Evolutionary conservation across 1,140 invertebrate genomes (phyloP).

Genomic region (Muscidifurax raptorellus): DNA sequence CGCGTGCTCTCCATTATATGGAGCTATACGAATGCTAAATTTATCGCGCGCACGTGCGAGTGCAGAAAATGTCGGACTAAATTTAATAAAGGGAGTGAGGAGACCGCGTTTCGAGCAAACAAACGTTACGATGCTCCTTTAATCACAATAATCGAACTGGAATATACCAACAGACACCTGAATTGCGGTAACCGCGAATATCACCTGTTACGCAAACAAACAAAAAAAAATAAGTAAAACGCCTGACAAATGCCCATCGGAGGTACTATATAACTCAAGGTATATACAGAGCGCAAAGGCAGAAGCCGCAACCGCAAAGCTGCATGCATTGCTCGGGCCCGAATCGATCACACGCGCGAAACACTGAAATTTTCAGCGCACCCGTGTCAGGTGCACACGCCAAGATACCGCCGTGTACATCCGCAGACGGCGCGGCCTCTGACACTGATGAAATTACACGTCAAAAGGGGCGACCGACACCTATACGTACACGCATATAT

Average conservation of each 20-base stretch:
- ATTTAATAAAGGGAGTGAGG: background rate
- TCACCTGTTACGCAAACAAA: background rate
- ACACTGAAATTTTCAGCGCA: background rate
- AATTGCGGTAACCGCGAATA: too few species aligned
- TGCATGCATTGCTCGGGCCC: background rate
- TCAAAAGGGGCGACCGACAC: background rate
- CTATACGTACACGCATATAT: background rate
- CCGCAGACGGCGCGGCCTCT: background rate
- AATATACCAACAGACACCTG: background rate
- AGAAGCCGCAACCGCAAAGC: background rate
- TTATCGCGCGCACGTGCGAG: background rate
- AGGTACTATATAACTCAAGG: background rate
- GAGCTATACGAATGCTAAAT: background rate
- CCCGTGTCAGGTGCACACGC: background rate
- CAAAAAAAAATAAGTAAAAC: background rate
- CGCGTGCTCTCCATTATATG: background rate
- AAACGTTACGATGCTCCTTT: background rate
- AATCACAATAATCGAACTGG: background rate
- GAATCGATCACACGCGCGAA: background rate
- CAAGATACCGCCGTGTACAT: background rate
- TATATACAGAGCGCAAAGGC: too few species aligned
- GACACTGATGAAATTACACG: constrained; percentile 6
- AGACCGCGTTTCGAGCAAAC: background rate
- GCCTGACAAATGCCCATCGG: too few species aligned
- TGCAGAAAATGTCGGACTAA: background rate